Evolutionary conservation across 2,113 vertebrate genomes (phyloP), one percentile per base, ranked within the genome.

Genomic region (Colius striatus): DNA sequence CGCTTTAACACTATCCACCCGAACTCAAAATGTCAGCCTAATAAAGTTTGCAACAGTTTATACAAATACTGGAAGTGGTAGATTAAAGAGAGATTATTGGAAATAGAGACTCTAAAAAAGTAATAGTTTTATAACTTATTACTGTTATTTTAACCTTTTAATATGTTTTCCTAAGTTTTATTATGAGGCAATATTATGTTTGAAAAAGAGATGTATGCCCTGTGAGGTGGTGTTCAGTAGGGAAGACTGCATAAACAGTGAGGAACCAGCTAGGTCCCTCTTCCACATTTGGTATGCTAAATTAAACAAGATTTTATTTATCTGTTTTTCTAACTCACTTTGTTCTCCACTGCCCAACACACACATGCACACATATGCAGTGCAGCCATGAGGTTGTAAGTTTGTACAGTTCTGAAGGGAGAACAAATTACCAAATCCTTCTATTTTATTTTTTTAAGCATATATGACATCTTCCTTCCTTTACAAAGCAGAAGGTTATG

Each of bases 81-180:
- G 72, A 75, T 92, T 78, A 93, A 93, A 84, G 76, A 67, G 21
- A 81, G 26, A 15, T 74, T 80, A 77, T 80, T 87, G 12, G 78
- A 95, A 92, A 87, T 41, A 79, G 47, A 81, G 75, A 80, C 34
- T 30, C 36, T 74, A 67, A 88, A 71, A 29, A 86, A 77, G 43
- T 87, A 66, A 75, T n/a, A 83, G 26, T 73, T 95, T 91, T 91
- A 89, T 84, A 84, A 57, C 84, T 84, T 72, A 19, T 63, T 88
- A 71, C 60, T 83, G 63, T 95, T 93, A 86, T 80, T 91, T 93
- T 92, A 53, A 86, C 60, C 60, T 90, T 95, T 88, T 75, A 80
- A 11, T 93, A 58, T 88, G 21, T 91, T 95, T 95, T 88, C 7
- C 13, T n/a, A 63, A 61, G 65, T 72, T 88, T 93, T 97, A 86